These are phyloP conservation scores for Peromyscus nudipes DNA, from an alignment of 2,797 vertebrate species.

Conservation along the genomic window DNA sequence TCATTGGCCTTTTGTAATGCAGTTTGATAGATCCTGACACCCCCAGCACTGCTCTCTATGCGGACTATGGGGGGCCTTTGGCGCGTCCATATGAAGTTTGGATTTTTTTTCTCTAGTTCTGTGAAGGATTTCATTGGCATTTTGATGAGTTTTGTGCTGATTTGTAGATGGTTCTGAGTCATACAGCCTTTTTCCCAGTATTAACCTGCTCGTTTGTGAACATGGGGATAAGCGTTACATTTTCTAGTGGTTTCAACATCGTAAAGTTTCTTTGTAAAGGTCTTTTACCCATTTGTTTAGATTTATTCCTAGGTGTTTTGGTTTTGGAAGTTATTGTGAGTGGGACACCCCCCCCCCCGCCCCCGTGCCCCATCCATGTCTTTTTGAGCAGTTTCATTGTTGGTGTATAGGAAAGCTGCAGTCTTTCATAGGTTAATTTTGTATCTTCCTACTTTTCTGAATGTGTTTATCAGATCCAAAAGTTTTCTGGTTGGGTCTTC, in stretches of 20 bases:
- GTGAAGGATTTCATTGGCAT: no score
- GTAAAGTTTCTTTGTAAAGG: neutral
- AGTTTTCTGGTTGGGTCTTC: neutral
- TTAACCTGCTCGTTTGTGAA: no score
- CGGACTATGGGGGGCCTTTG: no score
- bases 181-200: no score
- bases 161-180: no score
- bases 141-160: no score
- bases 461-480: neutral
- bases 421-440: neutral
- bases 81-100: no score
- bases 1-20: no score
- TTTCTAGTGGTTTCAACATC: neutral
- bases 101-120: no score
- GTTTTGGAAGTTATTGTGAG: neutral
- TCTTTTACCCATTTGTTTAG: neutral
- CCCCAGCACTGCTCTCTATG: no score
- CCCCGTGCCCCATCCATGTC: neutral
- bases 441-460: neutral
- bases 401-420: neutral
- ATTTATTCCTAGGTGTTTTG: neutral
- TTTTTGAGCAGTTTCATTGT: neutral
- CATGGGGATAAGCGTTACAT: no score
- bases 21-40: no score
- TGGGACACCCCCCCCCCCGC: neutral